Conservation (phyloP, 2,113 vertebrate species). For the Emydocephalus ijimae region DNA sequence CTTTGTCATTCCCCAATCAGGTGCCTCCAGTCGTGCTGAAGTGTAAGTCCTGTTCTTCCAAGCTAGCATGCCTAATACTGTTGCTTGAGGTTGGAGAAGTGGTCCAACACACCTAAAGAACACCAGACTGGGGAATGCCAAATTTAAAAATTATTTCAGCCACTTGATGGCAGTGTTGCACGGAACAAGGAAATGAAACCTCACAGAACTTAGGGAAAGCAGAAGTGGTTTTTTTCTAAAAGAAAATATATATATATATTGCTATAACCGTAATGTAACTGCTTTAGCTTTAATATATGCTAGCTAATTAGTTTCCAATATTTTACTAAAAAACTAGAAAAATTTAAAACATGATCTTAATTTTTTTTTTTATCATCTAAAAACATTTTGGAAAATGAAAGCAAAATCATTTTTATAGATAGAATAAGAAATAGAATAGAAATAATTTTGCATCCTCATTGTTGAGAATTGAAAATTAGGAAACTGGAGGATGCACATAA, state of each 20-base stretch:
- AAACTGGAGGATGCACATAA: background rate
- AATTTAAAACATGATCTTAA: background rate
- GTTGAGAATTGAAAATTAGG: background rate
- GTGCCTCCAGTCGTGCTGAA: background rate
- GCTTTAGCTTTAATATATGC: background rate
- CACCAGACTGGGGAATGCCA: background rate
- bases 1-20: background rate
- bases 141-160: conserved; percentile 20
- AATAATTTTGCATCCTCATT: background rate
- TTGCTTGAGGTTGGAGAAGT: background rate
- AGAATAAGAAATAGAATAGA: background rate
- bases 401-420: background rate
- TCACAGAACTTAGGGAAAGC: background rate
- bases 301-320: background rate
- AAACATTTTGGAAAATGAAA: background rate
- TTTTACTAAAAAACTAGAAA: background rate
- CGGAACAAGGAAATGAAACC: background rate
- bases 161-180: conserved; percentile 76
- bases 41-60: background rate
- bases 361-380: background rate
- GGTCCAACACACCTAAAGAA: background rate
- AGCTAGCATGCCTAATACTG: background rate
- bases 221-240: background rate
- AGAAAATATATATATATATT: background rate
- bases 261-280: background rate